Percentiles rank a stretch among this genome's conserved stretches.
These are phyloP conservation scores for Premnoplex brunnescens DNA, from an alignment of 2,797 vertebrate genomes.

Conservation along the genomic window DNA sequence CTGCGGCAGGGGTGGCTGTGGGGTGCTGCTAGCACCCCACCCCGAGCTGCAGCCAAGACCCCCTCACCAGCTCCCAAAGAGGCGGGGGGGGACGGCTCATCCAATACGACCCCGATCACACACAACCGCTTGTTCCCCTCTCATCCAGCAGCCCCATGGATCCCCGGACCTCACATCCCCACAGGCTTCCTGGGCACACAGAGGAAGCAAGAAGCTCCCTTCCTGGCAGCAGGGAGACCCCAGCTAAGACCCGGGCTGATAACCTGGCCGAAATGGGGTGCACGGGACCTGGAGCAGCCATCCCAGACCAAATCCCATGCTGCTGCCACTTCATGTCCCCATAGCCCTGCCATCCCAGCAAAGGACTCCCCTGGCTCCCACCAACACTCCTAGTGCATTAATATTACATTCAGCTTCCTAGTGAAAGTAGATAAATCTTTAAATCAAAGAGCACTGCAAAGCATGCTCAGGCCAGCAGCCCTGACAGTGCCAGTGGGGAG, in stretches of 20 bases:
- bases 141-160: not conserved
- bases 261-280: not conserved
- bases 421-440: conserved; percentile 23
- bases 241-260: not conserved
- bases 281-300: not conserved
- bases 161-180: not conserved
- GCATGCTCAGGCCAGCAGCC: not conserved
- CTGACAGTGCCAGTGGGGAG: not conserved
- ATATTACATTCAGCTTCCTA: not conserved
- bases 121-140: accelerated
- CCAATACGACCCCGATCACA: accelerated
- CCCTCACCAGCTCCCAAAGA: not conserved
- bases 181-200: not conserved
- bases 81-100: accelerated
- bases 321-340: accelerated
- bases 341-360: not conserved
- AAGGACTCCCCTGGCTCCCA: not conserved
- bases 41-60: accelerated
- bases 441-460: not conserved
- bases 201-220: too few species aligned
- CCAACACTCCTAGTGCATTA: not conserved
- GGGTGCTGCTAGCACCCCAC: not conserved
- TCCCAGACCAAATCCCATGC: not conserved
- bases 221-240: not conserved
- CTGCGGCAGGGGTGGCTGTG: not conserved